Conservation (phyloP, 2,113 vertebrate species). For the Pterocles orientalis region DNA sequence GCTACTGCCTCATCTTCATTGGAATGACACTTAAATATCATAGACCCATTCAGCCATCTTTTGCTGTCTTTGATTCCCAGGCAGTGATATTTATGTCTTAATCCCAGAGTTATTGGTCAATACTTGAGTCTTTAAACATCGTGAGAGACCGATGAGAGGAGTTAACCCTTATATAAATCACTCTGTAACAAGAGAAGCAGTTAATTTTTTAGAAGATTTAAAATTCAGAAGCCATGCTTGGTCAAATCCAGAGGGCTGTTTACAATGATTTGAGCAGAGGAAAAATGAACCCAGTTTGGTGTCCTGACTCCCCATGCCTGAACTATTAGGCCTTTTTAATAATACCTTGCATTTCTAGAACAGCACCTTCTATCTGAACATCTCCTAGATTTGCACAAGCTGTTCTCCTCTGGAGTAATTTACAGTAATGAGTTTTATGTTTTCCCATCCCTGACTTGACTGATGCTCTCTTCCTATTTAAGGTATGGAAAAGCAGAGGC, state of each 20-base stretch:
- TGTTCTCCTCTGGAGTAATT: not conserved
- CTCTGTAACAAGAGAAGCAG: not conserved
- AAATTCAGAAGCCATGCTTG: not conserved
- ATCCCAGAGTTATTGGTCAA: conserved; percentile 25
- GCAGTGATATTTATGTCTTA: conserved; percentile 45
- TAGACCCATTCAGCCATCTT: not conserved
- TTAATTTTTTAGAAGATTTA: conserved; percentile 11
- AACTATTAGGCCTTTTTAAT: not conserved
- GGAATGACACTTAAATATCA: not conserved
- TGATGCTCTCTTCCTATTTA: not conserved
- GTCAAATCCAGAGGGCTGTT: not conserved
- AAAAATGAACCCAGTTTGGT: not conserved
- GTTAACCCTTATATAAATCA: conserved; percentile 35
- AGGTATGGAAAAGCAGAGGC: not conserved
- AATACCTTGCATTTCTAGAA: not conserved
- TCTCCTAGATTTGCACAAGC: not conserved
- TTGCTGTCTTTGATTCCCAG: not conserved
- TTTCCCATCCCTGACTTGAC: not conserved
- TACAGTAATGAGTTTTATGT: not conserved
- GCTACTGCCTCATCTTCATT: not conserved
- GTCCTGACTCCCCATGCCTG: not conserved
- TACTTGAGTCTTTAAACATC: conserved; percentile 47
- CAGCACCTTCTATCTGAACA: not conserved
- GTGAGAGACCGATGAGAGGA: not conserved
- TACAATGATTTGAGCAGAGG: not conserved